These are phyloP conservation scores for Stigmatopora nigra DNA, from an alignment of 2,113 vertebrate genomes.

Conservation along the genomic window DNA sequence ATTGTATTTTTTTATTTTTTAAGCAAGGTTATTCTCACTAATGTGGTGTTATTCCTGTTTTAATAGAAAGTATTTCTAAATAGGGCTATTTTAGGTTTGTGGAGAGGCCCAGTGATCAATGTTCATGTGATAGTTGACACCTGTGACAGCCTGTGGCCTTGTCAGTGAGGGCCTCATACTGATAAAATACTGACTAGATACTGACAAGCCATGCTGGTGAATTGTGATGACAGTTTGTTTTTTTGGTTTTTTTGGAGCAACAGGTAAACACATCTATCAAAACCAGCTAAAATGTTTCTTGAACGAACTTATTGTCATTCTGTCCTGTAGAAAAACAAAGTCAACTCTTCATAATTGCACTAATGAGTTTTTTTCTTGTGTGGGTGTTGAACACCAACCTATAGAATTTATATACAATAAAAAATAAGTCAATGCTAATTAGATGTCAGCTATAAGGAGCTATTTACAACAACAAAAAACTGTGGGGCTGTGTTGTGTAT, in stretches of 20 bases:
- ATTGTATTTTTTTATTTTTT: neutral
- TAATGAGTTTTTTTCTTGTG: neutral
- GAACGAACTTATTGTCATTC: neutral
- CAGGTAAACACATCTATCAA: slow-evolving; percentile 20
- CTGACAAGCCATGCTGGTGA: slow-evolving; percentile 38
- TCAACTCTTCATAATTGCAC: neutral
- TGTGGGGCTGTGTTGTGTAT: too few species aligned
- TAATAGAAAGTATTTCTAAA: neutral
- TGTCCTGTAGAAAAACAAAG: neutral
- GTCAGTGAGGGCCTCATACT: slow-evolving; percentile 51
- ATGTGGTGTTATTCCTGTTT: neutral
- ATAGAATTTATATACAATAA: too few species aligned
- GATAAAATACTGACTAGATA: slow-evolving; percentile 65
- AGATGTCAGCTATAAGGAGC: too few species aligned
- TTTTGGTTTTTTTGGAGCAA: slow-evolving; percentile 19
- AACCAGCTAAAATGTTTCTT: slow-evolving; percentile 5
- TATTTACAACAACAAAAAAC: too few species aligned
- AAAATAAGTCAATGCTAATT: too few species aligned
- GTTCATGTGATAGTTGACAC: slow-evolving; percentile 61
- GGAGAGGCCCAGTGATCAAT: slow-evolving; percentile 3
- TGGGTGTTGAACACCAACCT: neutral
- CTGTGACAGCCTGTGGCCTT: slow-evolving; percentile 66
- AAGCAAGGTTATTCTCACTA: neutral
- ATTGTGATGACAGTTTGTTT: slow-evolving; percentile 33
- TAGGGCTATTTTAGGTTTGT: neutral